Evolutionary conservation across 2,113 vertebrate species (phyloP), one percentile per base, ranked within the genome.

Genomic region (Periophthalmodon schlosseri): DNA sequence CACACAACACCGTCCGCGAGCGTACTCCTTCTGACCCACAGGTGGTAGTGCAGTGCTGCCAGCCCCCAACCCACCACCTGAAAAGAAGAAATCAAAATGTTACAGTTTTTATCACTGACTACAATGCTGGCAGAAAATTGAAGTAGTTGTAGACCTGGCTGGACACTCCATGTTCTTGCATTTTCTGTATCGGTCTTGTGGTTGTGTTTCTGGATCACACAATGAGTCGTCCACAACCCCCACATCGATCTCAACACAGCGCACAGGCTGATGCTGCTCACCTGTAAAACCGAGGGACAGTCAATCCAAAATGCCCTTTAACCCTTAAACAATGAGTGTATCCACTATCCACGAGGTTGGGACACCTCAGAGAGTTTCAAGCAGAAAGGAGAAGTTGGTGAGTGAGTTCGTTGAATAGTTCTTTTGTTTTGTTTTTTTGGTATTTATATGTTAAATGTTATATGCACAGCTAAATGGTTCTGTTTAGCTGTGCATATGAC

Each of bases 1-100:
- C 95, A 68, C 98, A 99, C 44, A 99, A 90, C 4, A 99, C 96
- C 0, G 95, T 95, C n/a, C 97, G 92, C 74, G 94, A 97, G 81
- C 95, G 96, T 75, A 95, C 82, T 4, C 98, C 97, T 0, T 90
- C 88, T 10, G 94, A 91, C 2, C 98, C 97, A 70, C 98, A 99
- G 0, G 95, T 95, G 0, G 94, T 76, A 0, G 97, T 95, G 68
- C 98, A 99, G 0, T 95, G 94, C 91, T 99, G 97, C 98, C 98
- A 99, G 52, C 97, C 95, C 2, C 97, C 97, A 68, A 96, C 91
- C 98, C 97, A 99, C 98, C 98, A 99, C 82, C 98, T 99, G 87
- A 67, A 52, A 14, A 34, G 3, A 8, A 65, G 34, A 65, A 60
- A 21, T n/a, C 2, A 13, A 39, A 65, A 44, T 44, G 18, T 39